phyloP scores from a whole-genome alignment of 2,888 invertebrate species.

The Rutpela maculata region DNA sequence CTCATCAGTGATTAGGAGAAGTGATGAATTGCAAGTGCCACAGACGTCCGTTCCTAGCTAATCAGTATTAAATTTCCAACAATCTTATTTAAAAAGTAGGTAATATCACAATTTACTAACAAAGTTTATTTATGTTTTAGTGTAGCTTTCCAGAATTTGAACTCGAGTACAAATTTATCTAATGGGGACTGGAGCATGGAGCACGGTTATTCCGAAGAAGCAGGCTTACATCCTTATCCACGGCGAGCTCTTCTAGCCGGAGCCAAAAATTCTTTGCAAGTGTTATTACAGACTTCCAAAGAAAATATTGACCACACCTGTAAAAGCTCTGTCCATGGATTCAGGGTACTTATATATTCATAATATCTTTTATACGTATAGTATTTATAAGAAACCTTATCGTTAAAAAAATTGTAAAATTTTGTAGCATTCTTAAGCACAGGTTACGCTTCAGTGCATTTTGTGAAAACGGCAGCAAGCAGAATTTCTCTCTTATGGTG shows the following conservation, averaged over 20 bases:
- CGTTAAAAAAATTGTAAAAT: no score
- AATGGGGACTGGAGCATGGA: conserved; percentile 77
- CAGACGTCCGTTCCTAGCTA: no score
- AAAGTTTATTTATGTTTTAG: conserved; percentile 60
- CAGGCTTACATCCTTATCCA: conserved; percentile 79
- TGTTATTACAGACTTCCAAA: conserved; percentile 54
- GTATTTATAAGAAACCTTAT: no score
- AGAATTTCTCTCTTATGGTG: no score
- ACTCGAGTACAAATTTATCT: not conserved
- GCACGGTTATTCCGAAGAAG: conserved; percentile 76
- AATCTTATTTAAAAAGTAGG: no score
- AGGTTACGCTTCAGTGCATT: no score
- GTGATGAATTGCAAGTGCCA: no score
- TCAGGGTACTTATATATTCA: conserved; percentile 53
- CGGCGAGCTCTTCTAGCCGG: conserved; percentile 80
- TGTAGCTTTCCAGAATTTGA: conserved; percentile 38
- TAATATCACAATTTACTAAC: no score
- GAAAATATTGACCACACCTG: conserved; percentile 61
- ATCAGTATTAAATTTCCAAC: no score
- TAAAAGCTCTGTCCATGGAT: conserved; percentile 61
- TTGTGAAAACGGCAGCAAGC: no score
- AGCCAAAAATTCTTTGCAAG: conserved; percentile 71
- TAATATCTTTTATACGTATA: not conserved
- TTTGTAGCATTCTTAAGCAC: no score
- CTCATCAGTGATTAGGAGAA: no score